These are phyloP conservation scores for Cephus nigrinus DNA, from an alignment of 2,888 invertebrate species.

Conservation along the genomic window DNA sequence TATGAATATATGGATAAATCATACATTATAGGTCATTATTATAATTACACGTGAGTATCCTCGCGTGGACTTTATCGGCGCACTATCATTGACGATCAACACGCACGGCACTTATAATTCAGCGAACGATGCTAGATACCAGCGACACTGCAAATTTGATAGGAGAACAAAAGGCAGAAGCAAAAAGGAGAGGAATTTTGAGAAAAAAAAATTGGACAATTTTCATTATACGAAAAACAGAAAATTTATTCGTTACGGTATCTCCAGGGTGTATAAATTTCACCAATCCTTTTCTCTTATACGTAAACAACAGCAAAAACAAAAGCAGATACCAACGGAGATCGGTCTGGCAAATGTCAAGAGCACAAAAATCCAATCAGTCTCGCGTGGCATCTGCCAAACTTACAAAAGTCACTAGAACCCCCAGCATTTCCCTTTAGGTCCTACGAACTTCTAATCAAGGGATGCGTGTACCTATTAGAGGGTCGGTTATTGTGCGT, in stretches of 20 bases:
- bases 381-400: slow-evolving; percentile 11
- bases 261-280: not conserved
- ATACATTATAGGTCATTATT: slow-evolving; percentile 52
- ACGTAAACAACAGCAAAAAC: not conserved
- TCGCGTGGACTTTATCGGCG: not conserved
- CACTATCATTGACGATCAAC: not conserved
- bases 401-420: slow-evolving; percentile 15
- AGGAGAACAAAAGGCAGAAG: not conserved
- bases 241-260: not conserved
- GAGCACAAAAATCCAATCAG: not conserved
- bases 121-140: not conserved
- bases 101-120: not conserved
- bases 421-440: slow-evolving; percentile 33
- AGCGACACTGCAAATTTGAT: not conserved
- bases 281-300: not conserved
- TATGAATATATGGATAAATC: slow-evolving; percentile 36
- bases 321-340: not conserved
- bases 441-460: slow-evolving; percentile 54
- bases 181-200: not conserved
- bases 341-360: not conserved
- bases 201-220: not conserved
- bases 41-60: slow-evolving; percentile 53
- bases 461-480: slow-evolving; percentile 64
- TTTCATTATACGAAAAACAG: not conserved
- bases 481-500: slow-evolving; percentile 60